Conservation (phyloP, 2,113 vertebrate genomes). For the Ceyx cyanopectus region DNA sequence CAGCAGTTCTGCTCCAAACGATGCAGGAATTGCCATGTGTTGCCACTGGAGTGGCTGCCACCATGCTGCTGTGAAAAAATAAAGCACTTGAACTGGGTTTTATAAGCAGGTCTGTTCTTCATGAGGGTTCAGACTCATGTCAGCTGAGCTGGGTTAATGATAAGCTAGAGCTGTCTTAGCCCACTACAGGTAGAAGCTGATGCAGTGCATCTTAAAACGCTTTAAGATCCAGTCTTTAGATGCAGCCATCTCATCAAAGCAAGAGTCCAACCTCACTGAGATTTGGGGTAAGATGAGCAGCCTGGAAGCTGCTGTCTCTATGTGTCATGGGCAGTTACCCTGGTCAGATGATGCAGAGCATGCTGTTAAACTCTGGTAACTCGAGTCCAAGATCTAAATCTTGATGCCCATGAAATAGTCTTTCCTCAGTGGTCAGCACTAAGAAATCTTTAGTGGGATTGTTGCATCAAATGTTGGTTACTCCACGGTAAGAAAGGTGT, state of each 20-base stretch:
- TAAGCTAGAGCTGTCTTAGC: neutral
- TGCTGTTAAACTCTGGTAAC: neutral
- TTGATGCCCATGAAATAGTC: neutral
- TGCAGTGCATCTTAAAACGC: neutral
- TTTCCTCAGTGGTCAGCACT: neutral
- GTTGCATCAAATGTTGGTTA: neutral
- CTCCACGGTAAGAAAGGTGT: conserved; percentile 10
- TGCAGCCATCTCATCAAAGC: conserved; percentile 8
- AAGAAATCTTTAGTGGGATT: neutral
- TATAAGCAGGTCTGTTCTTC: conserved; percentile 25
- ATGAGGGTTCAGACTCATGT: neutral
- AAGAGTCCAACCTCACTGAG: conserved; percentile 22
- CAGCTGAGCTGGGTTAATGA: neutral
- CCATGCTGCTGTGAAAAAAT: neutral
- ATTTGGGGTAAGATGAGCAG: conserved; percentile 13
- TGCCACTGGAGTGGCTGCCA: neutral
- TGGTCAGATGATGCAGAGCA: neutral
- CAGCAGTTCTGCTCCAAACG: neutral
- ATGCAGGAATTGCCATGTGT: neutral
- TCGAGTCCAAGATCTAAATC: neutral
- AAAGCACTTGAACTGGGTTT: neutral
- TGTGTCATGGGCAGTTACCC: neutral
- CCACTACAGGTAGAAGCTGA: neutral
- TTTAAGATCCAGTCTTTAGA: conserved; percentile 25
- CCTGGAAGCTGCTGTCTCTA: neutral